Conservation (phyloP, 2,113 vertebrate genomes). For the Ptyas mucosa region DNA sequence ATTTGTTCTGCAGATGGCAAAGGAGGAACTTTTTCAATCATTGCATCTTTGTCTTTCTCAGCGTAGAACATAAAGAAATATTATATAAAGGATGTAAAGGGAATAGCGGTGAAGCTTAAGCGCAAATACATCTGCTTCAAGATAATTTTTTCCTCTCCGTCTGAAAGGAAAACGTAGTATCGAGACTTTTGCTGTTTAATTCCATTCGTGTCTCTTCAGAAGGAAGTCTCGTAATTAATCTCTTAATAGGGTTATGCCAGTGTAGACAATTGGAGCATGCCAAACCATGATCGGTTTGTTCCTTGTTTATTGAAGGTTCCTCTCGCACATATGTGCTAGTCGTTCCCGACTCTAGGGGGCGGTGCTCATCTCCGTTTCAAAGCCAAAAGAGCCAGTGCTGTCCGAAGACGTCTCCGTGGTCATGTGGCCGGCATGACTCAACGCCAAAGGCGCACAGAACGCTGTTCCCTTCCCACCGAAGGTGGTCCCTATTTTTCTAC, state of each 20-base stretch:
- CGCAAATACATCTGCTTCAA: not conserved
- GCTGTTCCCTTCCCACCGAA: too few species aligned
- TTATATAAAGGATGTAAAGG: not conserved
- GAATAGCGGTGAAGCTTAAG: not conserved
- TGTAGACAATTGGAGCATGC: not conserved
- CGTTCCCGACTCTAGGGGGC: too few species aligned
- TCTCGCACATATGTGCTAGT: too few species aligned
- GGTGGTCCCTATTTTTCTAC: too few species aligned
- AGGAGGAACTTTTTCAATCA: constrained; percentile 38
- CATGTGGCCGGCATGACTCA: too few species aligned
- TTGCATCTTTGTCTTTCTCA: too few species aligned
- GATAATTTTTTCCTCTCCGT: not conserved
- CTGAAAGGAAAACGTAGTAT: not conserved
- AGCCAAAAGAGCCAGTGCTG: too few species aligned
- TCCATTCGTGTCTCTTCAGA: not conserved
- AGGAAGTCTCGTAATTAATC: not conserved
- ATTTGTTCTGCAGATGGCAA: constrained; percentile 37
- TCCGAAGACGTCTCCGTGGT: too few species aligned
- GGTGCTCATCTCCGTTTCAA: too few species aligned
- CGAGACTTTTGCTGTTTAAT: not conserved
- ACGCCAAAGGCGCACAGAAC: too few species aligned
- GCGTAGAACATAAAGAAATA: too few species aligned
- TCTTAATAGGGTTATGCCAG: not conserved
- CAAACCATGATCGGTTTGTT: not conserved
- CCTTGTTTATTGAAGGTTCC: not conserved